phyloP scores from a whole-genome alignment of 1,140 invertebrate genomes.

The Zaprionus ghesquierei region DNA sequence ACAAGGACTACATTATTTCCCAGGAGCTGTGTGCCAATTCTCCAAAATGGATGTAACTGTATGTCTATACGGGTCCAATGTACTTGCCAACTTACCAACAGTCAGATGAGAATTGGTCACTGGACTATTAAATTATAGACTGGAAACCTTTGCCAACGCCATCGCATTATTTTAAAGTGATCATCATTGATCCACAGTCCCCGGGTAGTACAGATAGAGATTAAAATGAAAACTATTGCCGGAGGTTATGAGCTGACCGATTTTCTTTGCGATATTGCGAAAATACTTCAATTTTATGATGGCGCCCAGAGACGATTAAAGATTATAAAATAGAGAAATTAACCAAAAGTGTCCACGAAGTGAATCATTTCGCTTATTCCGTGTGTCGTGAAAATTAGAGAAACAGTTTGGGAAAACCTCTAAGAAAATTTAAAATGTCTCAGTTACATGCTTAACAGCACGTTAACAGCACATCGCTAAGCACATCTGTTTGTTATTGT shows the following conservation, averaged over 20 bases:
- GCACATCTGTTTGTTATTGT: background rate
- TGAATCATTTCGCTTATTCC: constrained; percentile 1
- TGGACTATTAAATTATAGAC: constrained; percentile 49
- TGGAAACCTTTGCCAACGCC: constrained; percentile 43
- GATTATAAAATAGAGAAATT: constrained; percentile 2
- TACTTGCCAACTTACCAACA: constrained; percentile 30
- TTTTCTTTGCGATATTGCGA: constrained; percentile 31
- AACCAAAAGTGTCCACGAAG: background rate
- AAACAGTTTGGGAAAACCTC: too few relatives aligned
- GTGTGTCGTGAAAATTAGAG: background rate
- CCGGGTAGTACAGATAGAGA: constrained; percentile 27
- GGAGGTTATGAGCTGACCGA: constrained; percentile 17
- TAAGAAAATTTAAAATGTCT: background rate
- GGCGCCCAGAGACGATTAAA: constrained; percentile 18
- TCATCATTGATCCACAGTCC: constrained; percentile 44
- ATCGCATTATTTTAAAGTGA: constrained; percentile 60
- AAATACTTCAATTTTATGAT: constrained; percentile 52
- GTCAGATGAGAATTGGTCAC: constrained; percentile 16
- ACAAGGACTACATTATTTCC: constrained; percentile 64
- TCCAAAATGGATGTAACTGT: constrained; percentile 58
- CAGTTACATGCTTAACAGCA: background rate
- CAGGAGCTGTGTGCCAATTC: constrained; percentile 47
- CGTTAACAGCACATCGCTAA: background rate
- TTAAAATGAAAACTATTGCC: constrained; percentile 6
- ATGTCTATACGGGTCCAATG: constrained; percentile 58